A percentile compares a stretch with the other conserved stretches of the same genome.
Conservation (phyloP, 2,888 invertebrate species). For the Pteria penguin region DNA sequence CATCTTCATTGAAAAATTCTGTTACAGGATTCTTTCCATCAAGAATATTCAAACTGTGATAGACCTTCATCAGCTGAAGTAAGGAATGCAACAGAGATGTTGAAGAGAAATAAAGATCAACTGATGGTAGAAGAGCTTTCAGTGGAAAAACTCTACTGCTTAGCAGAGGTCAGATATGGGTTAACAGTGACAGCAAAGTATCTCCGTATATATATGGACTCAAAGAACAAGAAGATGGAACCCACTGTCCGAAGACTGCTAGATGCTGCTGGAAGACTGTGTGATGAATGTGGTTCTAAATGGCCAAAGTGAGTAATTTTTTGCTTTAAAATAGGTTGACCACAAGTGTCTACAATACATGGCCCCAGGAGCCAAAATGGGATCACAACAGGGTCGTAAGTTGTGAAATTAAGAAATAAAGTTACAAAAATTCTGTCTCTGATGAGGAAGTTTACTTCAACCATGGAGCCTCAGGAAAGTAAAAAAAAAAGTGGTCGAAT, state of each 20-base stretch:
- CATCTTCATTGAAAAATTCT: not conserved
- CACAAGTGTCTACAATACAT: too few species aligned
- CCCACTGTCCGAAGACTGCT: slow-evolving; percentile 40
- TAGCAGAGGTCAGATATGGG: slow-evolving; percentile 60
- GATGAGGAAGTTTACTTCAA: too few species aligned
- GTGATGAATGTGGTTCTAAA: slow-evolving; percentile 37
- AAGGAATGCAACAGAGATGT: slow-evolving; percentile 35
- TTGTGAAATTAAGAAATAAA: too few species aligned
- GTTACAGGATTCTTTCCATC: slow-evolving; percentile 42
- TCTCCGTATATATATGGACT: slow-evolving; percentile 44
- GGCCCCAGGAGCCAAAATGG: too few species aligned
- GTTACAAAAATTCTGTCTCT: too few species aligned
- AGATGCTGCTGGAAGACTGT: slow-evolving; percentile 50
- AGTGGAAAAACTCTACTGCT: slow-evolving; percentile 50
- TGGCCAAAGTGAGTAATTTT: slow-evolving; percentile 48
- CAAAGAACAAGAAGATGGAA: slow-evolving; percentile 20
- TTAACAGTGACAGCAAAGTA: slow-evolving; percentile 54
- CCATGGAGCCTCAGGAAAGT: too few species aligned
- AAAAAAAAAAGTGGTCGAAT: too few species aligned
- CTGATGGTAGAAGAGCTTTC: slow-evolving; percentile 30
- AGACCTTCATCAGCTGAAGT: slow-evolving; percentile 15
- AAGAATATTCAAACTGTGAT: slow-evolving; percentile 25
- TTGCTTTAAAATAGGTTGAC: too few species aligned
- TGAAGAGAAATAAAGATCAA: slow-evolving; percentile 34
- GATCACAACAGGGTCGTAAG: too few species aligned